These are phyloP conservation scores for Hippasteria phrygiana DNA, from an alignment of 53 echinoderm and acorn worm genomes.

Conservation along the genomic window DNA sequence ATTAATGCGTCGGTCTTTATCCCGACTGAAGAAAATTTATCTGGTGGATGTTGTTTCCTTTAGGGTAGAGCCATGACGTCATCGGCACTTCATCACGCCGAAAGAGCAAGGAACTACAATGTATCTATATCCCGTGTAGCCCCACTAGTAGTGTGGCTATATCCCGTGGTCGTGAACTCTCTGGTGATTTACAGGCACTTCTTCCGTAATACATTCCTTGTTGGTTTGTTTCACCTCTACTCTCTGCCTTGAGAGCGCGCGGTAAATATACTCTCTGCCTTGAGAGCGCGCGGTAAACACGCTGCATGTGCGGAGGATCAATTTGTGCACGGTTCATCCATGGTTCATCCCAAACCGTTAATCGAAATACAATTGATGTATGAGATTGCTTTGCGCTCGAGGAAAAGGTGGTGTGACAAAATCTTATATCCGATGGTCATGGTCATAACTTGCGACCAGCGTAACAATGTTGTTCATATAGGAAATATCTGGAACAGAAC, in stretches of 20 bases:
- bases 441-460: neutral
- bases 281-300: neutral
- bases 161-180: neutral
- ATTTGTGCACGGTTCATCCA: neutral
- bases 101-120: neutral
- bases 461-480: too few species aligned
- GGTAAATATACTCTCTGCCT: too few species aligned
- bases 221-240: neutral
- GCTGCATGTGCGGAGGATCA: neutral
- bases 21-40: too few species aligned
- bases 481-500: too few species aligned
- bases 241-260: too few species aligned
- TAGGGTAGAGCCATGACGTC: neutral
- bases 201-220: neutral
- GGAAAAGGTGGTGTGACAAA: neutral
- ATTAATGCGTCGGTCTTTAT: too few species aligned
- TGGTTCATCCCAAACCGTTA: neutral
- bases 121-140: too few species aligned
- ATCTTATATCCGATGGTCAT: neutral
- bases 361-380: neutral
- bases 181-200: neutral
- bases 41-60: too few species aligned
- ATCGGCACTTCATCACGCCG: neutral
- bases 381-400: neutral
- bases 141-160: too few species aligned